A percentile compares a stretch with the other conserved stretches of the same genome.
Conservation (phyloP, 2,797 vertebrate genomes). For the Triplophysa bombifrons region DNA sequence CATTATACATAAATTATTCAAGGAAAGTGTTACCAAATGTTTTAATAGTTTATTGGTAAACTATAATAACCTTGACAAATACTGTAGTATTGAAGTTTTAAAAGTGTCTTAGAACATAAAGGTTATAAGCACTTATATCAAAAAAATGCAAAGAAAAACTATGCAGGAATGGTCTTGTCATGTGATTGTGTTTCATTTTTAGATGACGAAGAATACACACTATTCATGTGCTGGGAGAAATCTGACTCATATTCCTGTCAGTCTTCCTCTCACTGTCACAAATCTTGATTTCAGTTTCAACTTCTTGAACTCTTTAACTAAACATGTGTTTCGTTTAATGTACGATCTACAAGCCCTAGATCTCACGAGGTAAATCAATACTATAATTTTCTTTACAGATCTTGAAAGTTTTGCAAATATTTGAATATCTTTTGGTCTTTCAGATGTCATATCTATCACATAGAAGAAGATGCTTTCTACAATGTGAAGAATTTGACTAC, state of each 20-base stretch:
- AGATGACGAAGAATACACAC: conserved; percentile 4
- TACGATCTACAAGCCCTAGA: conserved; percentile 41
- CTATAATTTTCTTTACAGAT: too few relatives aligned
- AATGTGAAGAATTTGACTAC: conserved; percentile 71
- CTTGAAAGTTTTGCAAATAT: too few relatives aligned
- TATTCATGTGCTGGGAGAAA: conserved; percentile 51
- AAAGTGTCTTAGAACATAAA: too few relatives aligned
- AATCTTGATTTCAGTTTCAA: conserved; percentile 51
- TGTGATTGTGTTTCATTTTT: conserved; percentile 7
- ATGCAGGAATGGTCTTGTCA: neutral
- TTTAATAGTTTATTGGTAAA: too few relatives aligned
- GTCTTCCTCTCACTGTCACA: conserved; percentile 35
- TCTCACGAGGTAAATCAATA: conserved; percentile 47
- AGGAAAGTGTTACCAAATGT: too few relatives aligned
- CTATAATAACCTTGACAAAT: too few relatives aligned
- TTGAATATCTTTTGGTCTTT: neutral
- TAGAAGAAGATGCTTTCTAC: conserved; percentile 71
- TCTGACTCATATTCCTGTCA: conserved; percentile 42
- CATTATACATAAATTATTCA: too few relatives aligned
- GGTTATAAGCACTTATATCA: neutral
- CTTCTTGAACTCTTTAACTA: conserved; percentile 43
- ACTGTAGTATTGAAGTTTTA: neutral
- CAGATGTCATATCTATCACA: conserved; percentile 56
- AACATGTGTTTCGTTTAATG: conserved; percentile 30
- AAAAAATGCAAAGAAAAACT: neutral